Evolutionary conservation across 2,797 vertebrate species (phyloP).

Genomic region (Sebastes vulpes): DNA sequence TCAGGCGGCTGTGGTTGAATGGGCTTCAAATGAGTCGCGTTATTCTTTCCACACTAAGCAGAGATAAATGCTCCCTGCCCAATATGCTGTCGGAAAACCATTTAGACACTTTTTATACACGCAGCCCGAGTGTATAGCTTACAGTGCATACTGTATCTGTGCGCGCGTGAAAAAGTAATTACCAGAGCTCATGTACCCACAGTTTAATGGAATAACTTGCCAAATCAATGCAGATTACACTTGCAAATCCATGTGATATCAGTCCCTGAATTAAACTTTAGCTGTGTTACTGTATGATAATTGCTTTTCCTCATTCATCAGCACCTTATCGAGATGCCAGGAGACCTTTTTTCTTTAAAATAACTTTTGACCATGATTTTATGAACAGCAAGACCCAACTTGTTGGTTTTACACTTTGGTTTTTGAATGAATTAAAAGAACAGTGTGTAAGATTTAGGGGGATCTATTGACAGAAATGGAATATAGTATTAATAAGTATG

Average conservation of each 20-base stretch:
- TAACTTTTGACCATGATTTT: neutral
- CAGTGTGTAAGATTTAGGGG: no score
- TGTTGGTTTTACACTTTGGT: no score
- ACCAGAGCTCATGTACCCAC: slow-evolving; percentile 30
- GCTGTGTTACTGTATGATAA: slow-evolving; percentile 17
- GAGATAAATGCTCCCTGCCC: slow-evolving; percentile 46
- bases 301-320: neutral
- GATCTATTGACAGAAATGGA: no score
- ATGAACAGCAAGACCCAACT: neutral
- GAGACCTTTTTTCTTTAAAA: neutral
- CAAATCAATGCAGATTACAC: slow-evolving; percentile 57
- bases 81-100: slow-evolving; percentile 43
- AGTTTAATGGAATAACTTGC: slow-evolving; percentile 52
- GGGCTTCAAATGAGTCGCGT: slow-evolving; percentile 20
- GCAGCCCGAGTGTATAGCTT: slow-evolving; percentile 13
- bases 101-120: slow-evolving; percentile 36
- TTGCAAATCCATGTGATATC: slow-evolving; percentile 51
- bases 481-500: no score
- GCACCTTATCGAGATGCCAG: neutral
- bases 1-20: slow-evolving; percentile 36
- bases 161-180: slow-evolving; percentile 38
- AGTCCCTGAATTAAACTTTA: slow-evolving; percentile 47
- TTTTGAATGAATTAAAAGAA: no score
- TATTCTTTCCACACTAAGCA: slow-evolving; percentile 35
- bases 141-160: slow-evolving; percentile 19